A percentile compares a stretch with the other conserved stretches of the same genome.
phyloP scores from a whole-genome alignment of 2,797 vertebrate species.

The Melopsittacus undulatus region DNA sequence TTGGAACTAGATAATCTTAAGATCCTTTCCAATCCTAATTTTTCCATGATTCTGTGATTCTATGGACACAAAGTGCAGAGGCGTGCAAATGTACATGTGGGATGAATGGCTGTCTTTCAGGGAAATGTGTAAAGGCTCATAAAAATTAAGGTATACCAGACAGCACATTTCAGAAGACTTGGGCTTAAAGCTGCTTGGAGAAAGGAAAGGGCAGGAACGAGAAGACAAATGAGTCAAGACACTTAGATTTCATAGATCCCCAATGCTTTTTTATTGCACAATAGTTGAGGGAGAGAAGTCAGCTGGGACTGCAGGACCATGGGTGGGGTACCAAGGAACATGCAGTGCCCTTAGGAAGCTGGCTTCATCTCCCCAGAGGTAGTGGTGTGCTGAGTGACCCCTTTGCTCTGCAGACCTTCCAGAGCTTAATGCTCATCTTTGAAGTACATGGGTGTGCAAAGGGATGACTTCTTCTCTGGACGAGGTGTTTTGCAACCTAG shows the following conservation, averaged over 20 bases:
- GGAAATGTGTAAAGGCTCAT: no score
- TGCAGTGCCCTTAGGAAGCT: background rate
- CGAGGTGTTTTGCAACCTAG: background rate
- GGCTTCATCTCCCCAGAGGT: background rate
- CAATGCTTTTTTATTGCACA: background rate
- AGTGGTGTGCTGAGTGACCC: rapidly evolving
- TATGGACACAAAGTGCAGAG: no score
- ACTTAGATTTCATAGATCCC: background rate
- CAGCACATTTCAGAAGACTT: no score
- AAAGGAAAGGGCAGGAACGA: background rate
- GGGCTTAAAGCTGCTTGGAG: no score
- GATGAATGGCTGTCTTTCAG: no score
- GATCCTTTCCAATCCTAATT: no score
- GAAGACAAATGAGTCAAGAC: background rate
- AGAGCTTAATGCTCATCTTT: no score
- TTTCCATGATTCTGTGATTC: no score
- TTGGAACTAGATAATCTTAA: no score
- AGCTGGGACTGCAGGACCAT: background rate
- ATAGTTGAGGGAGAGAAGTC: background rate
- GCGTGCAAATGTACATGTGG: no score
- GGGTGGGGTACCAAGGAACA: background rate
- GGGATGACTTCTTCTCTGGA: background rate
- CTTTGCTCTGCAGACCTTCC: background rate
- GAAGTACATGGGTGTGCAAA: background rate
- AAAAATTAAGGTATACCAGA: no score